Percentiles rank a stretch among this genome's conserved stretches.
These are phyloP conservation scores for Huso huso DNA, from an alignment of 2,797 vertebrate genomes.

Conservation along the genomic window DNA sequence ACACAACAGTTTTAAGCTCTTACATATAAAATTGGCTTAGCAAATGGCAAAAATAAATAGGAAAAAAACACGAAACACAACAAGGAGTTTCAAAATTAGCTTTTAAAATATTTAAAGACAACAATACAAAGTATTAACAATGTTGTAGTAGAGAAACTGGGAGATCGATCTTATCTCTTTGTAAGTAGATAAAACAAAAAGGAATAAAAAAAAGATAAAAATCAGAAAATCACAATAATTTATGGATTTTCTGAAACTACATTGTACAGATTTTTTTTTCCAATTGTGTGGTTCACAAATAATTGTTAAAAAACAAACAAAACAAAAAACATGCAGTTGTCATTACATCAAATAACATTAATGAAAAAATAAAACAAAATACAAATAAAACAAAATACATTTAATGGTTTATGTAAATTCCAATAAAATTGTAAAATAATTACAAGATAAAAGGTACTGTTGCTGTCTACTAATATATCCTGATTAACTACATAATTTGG, in stretches of 20 bases:
- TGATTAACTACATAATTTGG: conserved; percentile 98
- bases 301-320: conserved; percentile 17
- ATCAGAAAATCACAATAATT: conserved; percentile 47
- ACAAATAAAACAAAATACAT: conserved; percentile 6
- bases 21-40: too few species aligned
- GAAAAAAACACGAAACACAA: background rate
- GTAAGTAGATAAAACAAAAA: conserved; percentile 50
- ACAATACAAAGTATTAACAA: conserved; percentile 73
- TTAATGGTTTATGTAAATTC: too few species aligned
- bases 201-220: conserved; percentile 72
- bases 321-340: conserved; percentile 14
- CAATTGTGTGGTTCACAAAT: conserved; percentile 8
- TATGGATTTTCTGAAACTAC: conserved; percentile 28
- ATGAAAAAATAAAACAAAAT: conserved; percentile 6
- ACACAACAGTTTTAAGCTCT: too few species aligned
- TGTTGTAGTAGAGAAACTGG: conserved; percentile 37
- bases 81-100: conserved; percentile 4
- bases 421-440: too few species aligned
- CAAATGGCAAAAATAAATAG: background rate
- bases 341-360: background rate
- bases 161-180: conserved; percentile 62
- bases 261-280: conserved; percentile 6
- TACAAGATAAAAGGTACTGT: too few species aligned
- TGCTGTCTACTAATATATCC: conserved; percentile 21
- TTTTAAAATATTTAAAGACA: conserved; percentile 42